A percentile compares a stretch with the other conserved stretches of the same genome.
Evolutionary conservation across 1,140 invertebrate genomes (phyloP).

Genomic region (Panulirus ornatus): DNA sequence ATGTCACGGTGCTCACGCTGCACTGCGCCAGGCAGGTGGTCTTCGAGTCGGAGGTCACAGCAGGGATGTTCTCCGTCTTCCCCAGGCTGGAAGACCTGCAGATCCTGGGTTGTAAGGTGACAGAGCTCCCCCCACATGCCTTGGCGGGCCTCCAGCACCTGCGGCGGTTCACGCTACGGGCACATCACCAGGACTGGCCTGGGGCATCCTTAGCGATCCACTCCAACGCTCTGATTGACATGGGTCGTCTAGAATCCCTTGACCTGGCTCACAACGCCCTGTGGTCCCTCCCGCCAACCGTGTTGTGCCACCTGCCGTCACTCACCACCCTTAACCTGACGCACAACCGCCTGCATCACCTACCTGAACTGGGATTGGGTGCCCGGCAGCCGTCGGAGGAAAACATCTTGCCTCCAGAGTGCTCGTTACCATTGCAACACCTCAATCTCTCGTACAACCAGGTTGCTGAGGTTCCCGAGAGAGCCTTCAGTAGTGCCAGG

Average conservation of each 20-base stretch:
- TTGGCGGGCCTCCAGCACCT: slow-evolving; percentile 87
- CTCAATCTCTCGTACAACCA: slow-evolving; percentile 90
- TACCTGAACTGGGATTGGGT: slow-evolving; percentile 86
- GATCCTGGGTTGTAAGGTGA: slow-evolving; percentile 88
- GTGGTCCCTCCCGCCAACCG: slow-evolving; percentile 88
- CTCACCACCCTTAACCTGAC: slow-evolving; percentile 91
- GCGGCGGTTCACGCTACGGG: slow-evolving; percentile 86
- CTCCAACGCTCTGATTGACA: slow-evolving; percentile 53
- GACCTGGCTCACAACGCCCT: slow-evolving; percentile 94
- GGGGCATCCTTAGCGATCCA: slow-evolving; percentile 62
- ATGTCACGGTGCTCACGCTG: slow-evolving; percentile 68
- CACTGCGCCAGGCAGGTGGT: slow-evolving; percentile 72
- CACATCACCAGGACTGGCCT: slow-evolving; percentile 82
- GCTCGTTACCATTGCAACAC: slow-evolving; percentile 81
- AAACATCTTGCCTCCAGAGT: not conserved
- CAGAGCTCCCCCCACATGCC: slow-evolving; percentile 86
- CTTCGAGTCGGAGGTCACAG: slow-evolving; percentile 66
- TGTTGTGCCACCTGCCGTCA: slow-evolving; percentile 87
- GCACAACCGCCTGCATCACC: slow-evolving; percentile 86
- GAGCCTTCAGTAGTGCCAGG: slow-evolving; percentile 83
- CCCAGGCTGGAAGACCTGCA: slow-evolving; percentile 83
- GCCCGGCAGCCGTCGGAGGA: not conserved
- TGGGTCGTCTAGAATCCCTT: slow-evolving; percentile 78
- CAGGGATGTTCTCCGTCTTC: slow-evolving; percentile 70
- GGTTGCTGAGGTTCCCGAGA: slow-evolving; percentile 86